These are phyloP conservation scores for Heliocidaris erythrogramma DNA, from an alignment of 35 echinoderm and acorn worm genomes.

Conservation along the genomic window DNA sequence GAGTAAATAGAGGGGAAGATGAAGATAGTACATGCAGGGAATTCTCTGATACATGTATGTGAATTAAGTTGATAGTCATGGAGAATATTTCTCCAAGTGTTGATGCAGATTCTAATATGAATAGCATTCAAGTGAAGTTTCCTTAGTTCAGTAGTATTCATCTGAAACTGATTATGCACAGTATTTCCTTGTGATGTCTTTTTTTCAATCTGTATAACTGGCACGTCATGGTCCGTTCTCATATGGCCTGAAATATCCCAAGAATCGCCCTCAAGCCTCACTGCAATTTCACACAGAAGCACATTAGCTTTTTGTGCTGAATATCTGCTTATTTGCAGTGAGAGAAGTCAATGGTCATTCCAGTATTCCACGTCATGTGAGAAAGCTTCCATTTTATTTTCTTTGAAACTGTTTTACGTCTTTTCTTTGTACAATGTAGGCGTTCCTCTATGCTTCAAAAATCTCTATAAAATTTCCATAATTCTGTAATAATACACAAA, in stretches of 20 bases:
- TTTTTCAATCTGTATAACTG: not conserved
- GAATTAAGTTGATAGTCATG: too few relatives aligned
- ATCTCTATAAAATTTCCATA: conserved; percentile 13
- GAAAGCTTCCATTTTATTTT: not conserved
- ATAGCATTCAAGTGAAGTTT: too few relatives aligned
- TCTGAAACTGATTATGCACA: not conserved
- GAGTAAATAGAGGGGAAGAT: too few relatives aligned
- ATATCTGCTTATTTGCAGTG: not conserved
- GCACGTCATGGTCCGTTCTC: not conserved
- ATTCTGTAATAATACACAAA: conserved; percentile 10
- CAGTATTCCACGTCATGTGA: not conserved
- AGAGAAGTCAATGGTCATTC: not conserved
- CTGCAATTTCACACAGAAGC: not conserved
- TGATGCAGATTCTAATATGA: too few relatives aligned
- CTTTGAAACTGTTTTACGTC: not conserved
- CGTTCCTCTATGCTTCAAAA: not conserved
- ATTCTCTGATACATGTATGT: too few relatives aligned
- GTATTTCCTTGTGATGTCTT: not conserved
- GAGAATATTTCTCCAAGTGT: too few relatives aligned
- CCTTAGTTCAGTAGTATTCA: too few relatives aligned
- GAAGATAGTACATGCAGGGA: too few relatives aligned
- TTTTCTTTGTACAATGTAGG: not conserved
- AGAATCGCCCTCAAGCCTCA: not conserved
- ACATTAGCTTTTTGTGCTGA: too few relatives aligned
- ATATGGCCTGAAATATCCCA: too few relatives aligned